These are phyloP conservation scores for Octonoba sinensis DNA, from an alignment of 2,888 invertebrate species.

Conservation along the genomic window DNA sequence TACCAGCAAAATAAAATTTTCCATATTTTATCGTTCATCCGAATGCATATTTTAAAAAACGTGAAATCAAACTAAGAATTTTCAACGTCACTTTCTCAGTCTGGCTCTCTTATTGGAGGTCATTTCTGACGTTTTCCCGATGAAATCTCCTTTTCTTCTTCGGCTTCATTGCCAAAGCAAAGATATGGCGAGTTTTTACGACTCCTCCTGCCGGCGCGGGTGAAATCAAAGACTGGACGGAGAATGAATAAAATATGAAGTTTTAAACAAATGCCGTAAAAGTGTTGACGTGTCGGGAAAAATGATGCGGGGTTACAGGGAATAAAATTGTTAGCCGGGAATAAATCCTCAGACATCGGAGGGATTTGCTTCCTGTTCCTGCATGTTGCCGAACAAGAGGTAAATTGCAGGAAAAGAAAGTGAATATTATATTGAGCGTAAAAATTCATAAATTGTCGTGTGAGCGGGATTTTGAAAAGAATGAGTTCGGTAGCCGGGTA, in stretches of 20 bases:
- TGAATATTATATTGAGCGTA: background rate
- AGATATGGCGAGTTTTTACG: conserved; percentile 50
- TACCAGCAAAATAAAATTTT: too few relatives aligned
- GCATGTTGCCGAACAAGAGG: background rate
- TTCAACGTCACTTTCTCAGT: too few relatives aligned
- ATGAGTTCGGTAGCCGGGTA: background rate
- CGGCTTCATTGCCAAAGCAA: conserved; percentile 10
- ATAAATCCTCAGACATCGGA: background rate
- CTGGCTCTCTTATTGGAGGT: background rate
- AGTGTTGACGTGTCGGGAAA: conserved; percentile 61
- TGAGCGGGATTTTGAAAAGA: background rate
- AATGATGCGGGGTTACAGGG: conserved; percentile 38
- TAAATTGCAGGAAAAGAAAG: background rate
- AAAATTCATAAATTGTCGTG: background rate
- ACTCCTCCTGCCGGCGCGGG: conserved; percentile 9
- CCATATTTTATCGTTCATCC: too few relatives aligned
- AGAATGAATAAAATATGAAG: conserved; percentile 62
- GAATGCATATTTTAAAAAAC: too few relatives aligned
- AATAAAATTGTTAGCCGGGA: conserved; percentile 50
- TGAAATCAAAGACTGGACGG: conserved; percentile 59
- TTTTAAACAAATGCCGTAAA: conserved; percentile 64
- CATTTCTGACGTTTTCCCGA: conserved; percentile 29
- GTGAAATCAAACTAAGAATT: too few relatives aligned
- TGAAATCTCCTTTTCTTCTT: conserved; percentile 6
- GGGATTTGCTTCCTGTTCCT: background rate